Evolutionary conservation across 2,113 vertebrate genomes (phyloP).

Genomic region (Spea multiplicata): DNA sequence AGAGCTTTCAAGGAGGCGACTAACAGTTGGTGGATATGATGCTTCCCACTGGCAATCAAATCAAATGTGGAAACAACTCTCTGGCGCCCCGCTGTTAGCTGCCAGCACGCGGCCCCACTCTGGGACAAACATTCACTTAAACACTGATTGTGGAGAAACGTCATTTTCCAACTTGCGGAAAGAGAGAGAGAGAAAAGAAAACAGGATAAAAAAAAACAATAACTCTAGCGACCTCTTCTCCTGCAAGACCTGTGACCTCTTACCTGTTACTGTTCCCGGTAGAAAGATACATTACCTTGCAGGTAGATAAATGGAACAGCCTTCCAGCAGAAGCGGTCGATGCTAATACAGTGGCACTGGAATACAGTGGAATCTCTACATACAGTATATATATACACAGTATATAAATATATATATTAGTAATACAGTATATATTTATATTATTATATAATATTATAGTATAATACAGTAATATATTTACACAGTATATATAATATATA

Average conservation of each 20-base stretch:
- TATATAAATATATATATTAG: too few relatives aligned
- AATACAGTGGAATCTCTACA: too few relatives aligned
- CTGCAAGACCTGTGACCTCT: constrained; percentile 35
- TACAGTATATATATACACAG: too few relatives aligned
- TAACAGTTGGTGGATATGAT: constrained; percentile 74
- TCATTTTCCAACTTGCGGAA: constrained; percentile 60
- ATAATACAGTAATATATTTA: too few relatives aligned
- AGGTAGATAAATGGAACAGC: too few relatives aligned
- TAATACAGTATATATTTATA: too few relatives aligned
- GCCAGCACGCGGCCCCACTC: constrained; percentile 72
- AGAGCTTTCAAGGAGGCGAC: constrained; percentile 60
- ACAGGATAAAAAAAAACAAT: constrained; percentile 1
- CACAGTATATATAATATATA: too few relatives aligned
- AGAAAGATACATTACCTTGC: too few relatives aligned
- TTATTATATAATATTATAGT: too few relatives aligned
- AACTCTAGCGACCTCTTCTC: constrained; percentile 39
- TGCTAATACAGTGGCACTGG: too few relatives aligned
- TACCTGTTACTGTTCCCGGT: constrained; percentile 3
- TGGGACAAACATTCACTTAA: constrained; percentile 83
- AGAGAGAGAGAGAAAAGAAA: neutral
- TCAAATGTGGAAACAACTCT: constrained; percentile 82
- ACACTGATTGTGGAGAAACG: constrained; percentile 75
- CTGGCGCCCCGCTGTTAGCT: constrained; percentile 70
- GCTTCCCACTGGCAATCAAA: constrained; percentile 80
- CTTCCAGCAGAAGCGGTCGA: too few relatives aligned